Percentiles rank a stretch among this genome's conserved stretches.
Evolutionary conservation across 1,140 invertebrate genomes (phyloP).

Genomic region (Drosophila santomea): DNA sequence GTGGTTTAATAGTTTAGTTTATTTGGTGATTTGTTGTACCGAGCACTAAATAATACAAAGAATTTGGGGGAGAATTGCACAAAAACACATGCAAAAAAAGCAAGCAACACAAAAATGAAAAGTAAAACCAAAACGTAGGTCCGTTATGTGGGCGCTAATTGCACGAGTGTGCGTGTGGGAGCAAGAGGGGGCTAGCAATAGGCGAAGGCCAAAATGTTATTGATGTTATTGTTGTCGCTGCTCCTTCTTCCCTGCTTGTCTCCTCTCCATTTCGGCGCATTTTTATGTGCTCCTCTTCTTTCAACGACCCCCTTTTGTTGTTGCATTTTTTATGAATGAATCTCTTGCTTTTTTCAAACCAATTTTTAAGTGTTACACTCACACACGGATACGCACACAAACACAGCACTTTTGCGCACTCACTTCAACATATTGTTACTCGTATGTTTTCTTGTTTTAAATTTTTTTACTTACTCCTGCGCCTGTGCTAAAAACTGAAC

Average conservation of each 20-base stretch:
- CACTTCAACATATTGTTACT: neutral
- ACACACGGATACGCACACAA: constrained; percentile 7
- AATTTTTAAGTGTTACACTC: constrained; percentile 10
- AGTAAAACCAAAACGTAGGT: constrained; percentile 29
- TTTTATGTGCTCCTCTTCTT: constrained; percentile 1
- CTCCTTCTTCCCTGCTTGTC: constrained; percentile 1
- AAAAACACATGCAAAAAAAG: constrained; percentile 4
- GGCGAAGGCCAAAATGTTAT: constrained; percentile 40
- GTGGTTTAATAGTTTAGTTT: constrained; percentile 50
- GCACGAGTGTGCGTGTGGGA: constrained; percentile 7
- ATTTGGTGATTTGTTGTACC: constrained; percentile 42
- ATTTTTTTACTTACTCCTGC: constrained; percentile 8
- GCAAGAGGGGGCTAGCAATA: constrained; percentile 31
- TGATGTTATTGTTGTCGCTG: constrained; percentile 32
- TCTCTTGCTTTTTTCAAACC: constrained; percentile 15
- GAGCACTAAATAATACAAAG: constrained; percentile 32
- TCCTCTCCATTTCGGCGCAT: neutral
- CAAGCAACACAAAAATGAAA: constrained; percentile 26
- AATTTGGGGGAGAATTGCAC: constrained; percentile 33
- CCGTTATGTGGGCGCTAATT: constrained; percentile 32
- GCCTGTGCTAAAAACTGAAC: constrained; percentile 1
- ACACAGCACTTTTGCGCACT: constrained; percentile 3
- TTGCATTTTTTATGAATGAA: constrained; percentile 40
- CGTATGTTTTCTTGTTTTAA: neutral
- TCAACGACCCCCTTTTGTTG: constrained; percentile 2